Evolutionary conservation across 2,113 vertebrate species (phyloP), one percentile per base, ranked within the genome.

Genomic region (Microcebus griseorufus): DNA sequence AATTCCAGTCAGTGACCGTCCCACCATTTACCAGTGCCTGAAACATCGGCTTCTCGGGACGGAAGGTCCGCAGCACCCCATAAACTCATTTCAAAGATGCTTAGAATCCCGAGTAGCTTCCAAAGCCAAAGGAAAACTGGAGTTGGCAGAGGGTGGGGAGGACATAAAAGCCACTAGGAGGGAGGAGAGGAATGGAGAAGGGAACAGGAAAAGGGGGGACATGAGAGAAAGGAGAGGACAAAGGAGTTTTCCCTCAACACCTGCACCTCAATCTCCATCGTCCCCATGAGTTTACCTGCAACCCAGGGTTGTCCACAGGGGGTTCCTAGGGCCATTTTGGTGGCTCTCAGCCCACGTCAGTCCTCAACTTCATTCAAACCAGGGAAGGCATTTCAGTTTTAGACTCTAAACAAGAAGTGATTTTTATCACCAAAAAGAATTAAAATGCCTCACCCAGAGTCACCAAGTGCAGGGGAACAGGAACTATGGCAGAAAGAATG

Each of bases 151-250:
- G 23, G 37, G 23, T 27, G 4, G 16, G 14, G 55, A 65, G 53
- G 25, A 45, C 7, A 86, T 37, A 60, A 75, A 88, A 62, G 67
- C 12, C 62, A 64, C 70, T 23, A 6, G 60, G 37, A 64, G 5
- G 16, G 3, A 22, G 39, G 7, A 72, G 48, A 25, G 58, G 55
- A 65, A 37, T 11, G 22, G 75, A 94, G 37, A 95, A 72, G 16
- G 8, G 37, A 70, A 27, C 0, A 6, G 6, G 11, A 18, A 22
- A n/a, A 3, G 22, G 1, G 8, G 39, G 10, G 1, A 45, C n/a
- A 42, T 16, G 25, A 93, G 67, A 60, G 17, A 29, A 9, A 81
- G 51, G 65, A 53, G 32, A 65, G n/a, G 8, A 5, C 27, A 76
- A 32, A 12, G 6, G 9, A 22, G 10, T 0, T 70, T 32, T 25